A percentile compares a stretch with the other conserved stretches of the same genome.
Evolutionary conservation across 2,888 invertebrate species (phyloP).

Genomic region (Drosophila mulleri): DNA sequence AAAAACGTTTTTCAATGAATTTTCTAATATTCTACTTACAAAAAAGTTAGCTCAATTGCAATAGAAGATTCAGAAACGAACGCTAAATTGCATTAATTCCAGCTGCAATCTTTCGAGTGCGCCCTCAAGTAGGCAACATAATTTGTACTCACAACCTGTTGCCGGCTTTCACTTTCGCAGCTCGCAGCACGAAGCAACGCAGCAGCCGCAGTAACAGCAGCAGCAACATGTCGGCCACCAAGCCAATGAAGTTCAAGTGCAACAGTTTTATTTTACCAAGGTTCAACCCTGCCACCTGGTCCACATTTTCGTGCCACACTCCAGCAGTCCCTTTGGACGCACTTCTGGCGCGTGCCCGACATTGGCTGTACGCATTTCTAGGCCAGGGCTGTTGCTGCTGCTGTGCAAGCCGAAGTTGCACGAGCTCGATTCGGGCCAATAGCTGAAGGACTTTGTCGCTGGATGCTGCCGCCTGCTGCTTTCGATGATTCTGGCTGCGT

Average conservation of each 20-base stretch:
- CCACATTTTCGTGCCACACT: constrained; percentile 20
- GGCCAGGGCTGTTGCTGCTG: constrained; percentile 72
- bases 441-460: constrained; percentile 44
- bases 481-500: constrained; percentile 41
- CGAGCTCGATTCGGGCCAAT: constrained; percentile 47
- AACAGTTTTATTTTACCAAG: constrained; percentile 61
- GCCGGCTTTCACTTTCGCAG: constrained; percentile 76
- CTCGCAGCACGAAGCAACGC: constrained; percentile 30
- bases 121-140: constrained; percentile 31
- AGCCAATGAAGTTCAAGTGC: constrained; percentile 81
- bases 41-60: not conserved
- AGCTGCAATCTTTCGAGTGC: not conserved
- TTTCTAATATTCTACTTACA: not conserved
- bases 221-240: constrained; percentile 42
- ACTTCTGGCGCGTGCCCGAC: constrained; percentile 59
- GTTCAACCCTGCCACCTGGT: constrained; percentile 22
- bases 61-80: not conserved
- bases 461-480: constrained; percentile 50
- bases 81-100: not conserved
- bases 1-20: not conserved
- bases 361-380: constrained; percentile 63
- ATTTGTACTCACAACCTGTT: constrained; percentile 65
- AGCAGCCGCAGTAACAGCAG: constrained; percentile 1
- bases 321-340: constrained; percentile 5
- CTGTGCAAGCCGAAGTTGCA: constrained; percentile 42